Percentiles rank a stretch among this genome's conserved stretches.
Conservation (phyloP, 2,797 vertebrate genomes). For the Argentina silus region DNA sequence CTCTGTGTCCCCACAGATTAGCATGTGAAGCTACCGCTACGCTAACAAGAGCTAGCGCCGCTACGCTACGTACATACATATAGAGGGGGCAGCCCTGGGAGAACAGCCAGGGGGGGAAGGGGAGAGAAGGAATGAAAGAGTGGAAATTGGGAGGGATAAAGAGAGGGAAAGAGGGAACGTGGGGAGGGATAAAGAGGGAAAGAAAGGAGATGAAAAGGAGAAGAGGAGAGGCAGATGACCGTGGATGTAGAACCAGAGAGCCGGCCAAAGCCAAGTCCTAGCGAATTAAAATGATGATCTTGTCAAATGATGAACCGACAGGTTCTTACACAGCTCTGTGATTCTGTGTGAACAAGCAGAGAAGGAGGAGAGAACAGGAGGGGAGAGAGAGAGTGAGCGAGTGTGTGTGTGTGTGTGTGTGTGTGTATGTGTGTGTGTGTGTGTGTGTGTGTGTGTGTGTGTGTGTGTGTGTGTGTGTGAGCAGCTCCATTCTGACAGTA, state of each 20-base stretch:
- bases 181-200: constrained; percentile 38
- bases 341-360: constrained; percentile 68
- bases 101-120: background rate
- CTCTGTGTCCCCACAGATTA: constrained; percentile 81
- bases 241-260: constrained; percentile 75
- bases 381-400: constrained; percentile 32
- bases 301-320: constrained; percentile 92
- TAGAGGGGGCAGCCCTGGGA: constrained; percentile 61
- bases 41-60: constrained; percentile 89
- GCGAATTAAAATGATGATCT: constrained; percentile 91
- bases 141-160: constrained; percentile 37
- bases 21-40: constrained; percentile 83
- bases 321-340: constrained; percentile 88
- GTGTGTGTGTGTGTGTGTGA: constrained; percentile 45
- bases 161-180: constrained; percentile 27
- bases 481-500: constrained; percentile 87
- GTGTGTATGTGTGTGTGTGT: background rate
- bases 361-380: constrained; percentile 38
- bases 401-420: constrained; percentile 17
- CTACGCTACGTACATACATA: constrained; percentile 78
- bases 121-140: constrained; percentile 35
- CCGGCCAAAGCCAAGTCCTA: constrained; percentile 83
- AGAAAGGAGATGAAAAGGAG: constrained; percentile 75
- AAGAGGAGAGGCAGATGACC: constrained; percentile 81
- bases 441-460: background rate